Conservation (phyloP, 2,797 vertebrate genomes). For the Pseudochromis fuscus region DNA sequence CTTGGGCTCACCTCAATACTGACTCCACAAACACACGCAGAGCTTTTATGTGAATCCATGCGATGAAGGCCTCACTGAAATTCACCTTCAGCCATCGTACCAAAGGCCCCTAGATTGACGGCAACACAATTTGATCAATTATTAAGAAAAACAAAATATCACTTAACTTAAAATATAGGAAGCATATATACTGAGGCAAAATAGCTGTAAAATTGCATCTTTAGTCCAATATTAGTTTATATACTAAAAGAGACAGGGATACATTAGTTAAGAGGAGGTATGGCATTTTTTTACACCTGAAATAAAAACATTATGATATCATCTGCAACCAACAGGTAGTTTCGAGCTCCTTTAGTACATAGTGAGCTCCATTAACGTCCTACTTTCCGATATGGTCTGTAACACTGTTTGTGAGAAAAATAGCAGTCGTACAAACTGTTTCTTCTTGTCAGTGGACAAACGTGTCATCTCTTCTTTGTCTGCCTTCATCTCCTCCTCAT, state of each 20-base stretch:
- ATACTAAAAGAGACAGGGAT: neutral
- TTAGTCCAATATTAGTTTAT: neutral
- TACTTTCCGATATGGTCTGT: neutral
- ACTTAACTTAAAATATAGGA: neutral
- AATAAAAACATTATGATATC: neutral
- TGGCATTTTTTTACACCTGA: neutral
- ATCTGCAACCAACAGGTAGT: neutral
- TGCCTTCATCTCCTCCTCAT: constrained; percentile 98
- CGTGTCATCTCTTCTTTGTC: constrained; percentile 99
- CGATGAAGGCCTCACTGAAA: constrained; percentile 99
- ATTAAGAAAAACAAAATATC: neutral
- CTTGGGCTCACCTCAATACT: constrained; percentile 91
- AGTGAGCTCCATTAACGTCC: neutral
- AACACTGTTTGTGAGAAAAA: neutral
- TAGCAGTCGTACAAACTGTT: constrained; percentile 93
- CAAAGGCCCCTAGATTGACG: constrained; percentile 90
- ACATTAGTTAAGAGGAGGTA: no score
- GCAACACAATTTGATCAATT: neutral
- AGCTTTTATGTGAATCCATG: constrained; percentile 99
- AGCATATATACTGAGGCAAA: neutral
- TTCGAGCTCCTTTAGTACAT: neutral
- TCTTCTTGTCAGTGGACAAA: constrained; percentile 98
- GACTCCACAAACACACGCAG: constrained; percentile 98
- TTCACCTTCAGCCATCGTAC: constrained; percentile 99
- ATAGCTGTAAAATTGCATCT: neutral